Conservation (phyloP, 2,888 invertebrate species). For the Tipula helvola region DNA sequence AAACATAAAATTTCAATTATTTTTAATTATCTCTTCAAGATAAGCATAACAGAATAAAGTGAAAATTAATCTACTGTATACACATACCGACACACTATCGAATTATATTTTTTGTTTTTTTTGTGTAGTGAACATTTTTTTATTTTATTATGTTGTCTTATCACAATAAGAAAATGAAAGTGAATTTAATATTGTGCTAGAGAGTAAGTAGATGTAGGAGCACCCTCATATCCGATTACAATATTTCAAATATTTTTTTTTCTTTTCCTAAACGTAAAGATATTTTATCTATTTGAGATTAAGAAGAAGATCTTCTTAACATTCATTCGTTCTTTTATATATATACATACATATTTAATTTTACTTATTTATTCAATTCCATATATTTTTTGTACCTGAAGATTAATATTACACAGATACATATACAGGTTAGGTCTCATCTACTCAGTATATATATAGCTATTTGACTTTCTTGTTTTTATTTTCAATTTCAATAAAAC, state of each 20-base stretch:
- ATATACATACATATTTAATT: background rate
- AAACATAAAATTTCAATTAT: conserved; percentile 4
- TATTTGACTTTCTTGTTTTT: background rate
- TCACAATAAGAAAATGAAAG: background rate
- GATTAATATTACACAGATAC: background rate
- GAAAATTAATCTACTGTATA: background rate
- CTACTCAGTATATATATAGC: background rate
- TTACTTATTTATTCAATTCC: background rate
- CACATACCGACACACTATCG: conserved; percentile 4
- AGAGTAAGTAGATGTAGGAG: background rate
- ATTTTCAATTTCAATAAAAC: background rate
- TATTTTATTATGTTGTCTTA: background rate
- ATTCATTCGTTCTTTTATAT: background rate
- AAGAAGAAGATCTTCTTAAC: background rate
- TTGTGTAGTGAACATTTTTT: background rate
- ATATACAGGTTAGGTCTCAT: background rate
- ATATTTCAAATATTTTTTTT: background rate
- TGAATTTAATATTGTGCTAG: background rate
- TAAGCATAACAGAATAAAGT: background rate
- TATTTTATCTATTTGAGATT: conserved; percentile 4
- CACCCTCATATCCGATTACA: background rate
- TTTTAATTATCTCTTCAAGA: background rate
- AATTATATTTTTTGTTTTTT: background rate
- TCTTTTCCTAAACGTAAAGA: background rate
- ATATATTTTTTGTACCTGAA: background rate